phyloP scores from a whole-genome alignment of 2,888 invertebrate species.

The Ecdyonurus torrentis region DNA sequence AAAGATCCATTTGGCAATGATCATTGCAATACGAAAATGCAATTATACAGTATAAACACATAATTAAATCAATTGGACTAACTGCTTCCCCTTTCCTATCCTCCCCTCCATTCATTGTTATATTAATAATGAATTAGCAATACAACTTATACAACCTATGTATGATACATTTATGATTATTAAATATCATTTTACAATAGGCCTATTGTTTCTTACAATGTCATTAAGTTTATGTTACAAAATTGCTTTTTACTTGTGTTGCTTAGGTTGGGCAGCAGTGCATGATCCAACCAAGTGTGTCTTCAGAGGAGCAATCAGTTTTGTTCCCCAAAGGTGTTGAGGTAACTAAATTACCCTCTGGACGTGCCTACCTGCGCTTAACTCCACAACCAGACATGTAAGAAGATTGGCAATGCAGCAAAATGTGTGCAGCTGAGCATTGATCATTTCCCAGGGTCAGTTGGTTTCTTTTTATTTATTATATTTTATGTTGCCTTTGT shows the following conservation, averaged over 20 bases:
- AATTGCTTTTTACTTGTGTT: constrained; percentile 1
- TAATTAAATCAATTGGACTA: too few species aligned
- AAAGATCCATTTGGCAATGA: too few species aligned
- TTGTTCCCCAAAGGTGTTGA: constrained; percentile 57
- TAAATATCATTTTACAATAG: neutral
- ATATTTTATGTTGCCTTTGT: too few species aligned
- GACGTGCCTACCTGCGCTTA: constrained; percentile 64
- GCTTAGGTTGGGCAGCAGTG: constrained; percentile 64
- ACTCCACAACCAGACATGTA: constrained; percentile 36
- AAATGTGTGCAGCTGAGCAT: too few species aligned
- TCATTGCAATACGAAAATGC: too few species aligned
- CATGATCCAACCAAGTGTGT: constrained; percentile 76
- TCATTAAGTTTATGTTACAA: neutral
- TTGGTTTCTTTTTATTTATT: neutral
- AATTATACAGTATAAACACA: too few species aligned
- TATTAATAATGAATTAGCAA: neutral
- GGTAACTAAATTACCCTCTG: constrained; percentile 60
- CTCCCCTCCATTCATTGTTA: too few species aligned
- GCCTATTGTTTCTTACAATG: neutral
- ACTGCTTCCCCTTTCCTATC: too few species aligned
- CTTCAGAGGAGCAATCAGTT: constrained; percentile 45
- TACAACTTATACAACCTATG: too few species aligned
- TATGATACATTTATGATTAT: too few species aligned
- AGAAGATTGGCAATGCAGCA: too few species aligned
- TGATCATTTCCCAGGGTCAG: neutral